These are phyloP conservation scores for Exocentrus adspersus DNA, from an alignment of 2,888 invertebrate species.

Conservation along the genomic window DNA sequence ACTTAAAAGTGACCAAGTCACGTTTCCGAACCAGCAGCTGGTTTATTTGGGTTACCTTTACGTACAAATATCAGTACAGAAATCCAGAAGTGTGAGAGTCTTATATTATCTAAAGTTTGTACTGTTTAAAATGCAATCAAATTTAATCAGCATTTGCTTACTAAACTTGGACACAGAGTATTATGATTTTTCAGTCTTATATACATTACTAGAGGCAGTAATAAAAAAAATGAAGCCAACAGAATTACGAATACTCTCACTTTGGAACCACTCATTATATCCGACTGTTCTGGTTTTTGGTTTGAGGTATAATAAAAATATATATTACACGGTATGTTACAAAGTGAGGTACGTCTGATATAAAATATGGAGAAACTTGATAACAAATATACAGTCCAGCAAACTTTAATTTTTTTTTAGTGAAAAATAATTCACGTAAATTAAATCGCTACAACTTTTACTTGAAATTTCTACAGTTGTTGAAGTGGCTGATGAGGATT, in stretches of 20 bases:
- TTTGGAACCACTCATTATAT: constrained; percentile 36
- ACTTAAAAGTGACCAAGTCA: too few species aligned
- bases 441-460: constrained; percentile 10
- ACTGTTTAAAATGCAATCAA: constrained; percentile 45
- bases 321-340: constrained; percentile 36
- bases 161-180: constrained; percentile 56
- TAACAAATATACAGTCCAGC: constrained; percentile 51
- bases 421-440: constrained; percentile 19
- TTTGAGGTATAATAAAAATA: constrained; percentile 39
- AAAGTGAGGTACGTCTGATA: constrained; percentile 42
- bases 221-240: constrained; percentile 41
- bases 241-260: constrained; percentile 37
- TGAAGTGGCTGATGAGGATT: background rate
- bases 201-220: constrained; percentile 55
- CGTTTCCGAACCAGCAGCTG: too few species aligned
- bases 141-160: constrained; percentile 47
- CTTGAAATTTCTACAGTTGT: background rate
- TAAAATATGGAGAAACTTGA: constrained; percentile 48
- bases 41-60: too few species aligned
- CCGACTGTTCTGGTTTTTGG: constrained; percentile 24
- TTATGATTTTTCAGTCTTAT: constrained; percentile 58
- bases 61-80: too few species aligned
- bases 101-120: constrained; percentile 44
- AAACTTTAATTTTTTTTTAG: constrained; percentile 36
- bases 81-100: constrained; percentile 2